Percentiles rank a stretch among this genome's conserved stretches.
These are phyloP conservation scores for Neosilurus hyrtlii DNA, from an alignment of 2,797 vertebrate species.

Conservation along the genomic window DNA sequence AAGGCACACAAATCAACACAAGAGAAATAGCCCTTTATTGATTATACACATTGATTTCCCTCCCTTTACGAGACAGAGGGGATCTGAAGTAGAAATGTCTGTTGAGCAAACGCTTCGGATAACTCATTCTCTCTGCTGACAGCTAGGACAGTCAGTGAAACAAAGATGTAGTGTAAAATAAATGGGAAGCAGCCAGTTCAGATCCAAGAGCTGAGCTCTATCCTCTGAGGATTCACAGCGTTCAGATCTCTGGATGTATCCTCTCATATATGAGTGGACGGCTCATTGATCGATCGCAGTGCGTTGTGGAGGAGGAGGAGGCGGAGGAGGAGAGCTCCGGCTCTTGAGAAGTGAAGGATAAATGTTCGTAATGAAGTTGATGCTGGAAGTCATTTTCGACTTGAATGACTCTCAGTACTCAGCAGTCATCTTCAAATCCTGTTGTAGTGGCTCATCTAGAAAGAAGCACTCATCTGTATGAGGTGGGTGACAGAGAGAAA, in stretches of 20 bases:
- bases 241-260: slow-evolving; percentile 35
- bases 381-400: slow-evolving; percentile 28
- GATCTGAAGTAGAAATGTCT: slow-evolving; percentile 68
- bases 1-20: slow-evolving; percentile 25
- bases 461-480: slow-evolving; percentile 8
- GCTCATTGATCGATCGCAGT: slow-evolving; percentile 35
- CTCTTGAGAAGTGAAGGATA: slow-evolving; percentile 31
- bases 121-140: slow-evolving; percentile 44
- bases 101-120: slow-evolving; percentile 69
- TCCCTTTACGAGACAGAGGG: slow-evolving; percentile 64
- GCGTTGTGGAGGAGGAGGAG: slow-evolving; percentile 2
- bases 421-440: slow-evolving; percentile 19
- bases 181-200: slow-evolving; percentile 32
- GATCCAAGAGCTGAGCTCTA: slow-evolving; percentile 17
- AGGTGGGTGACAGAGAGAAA: slow-evolving; percentile 2
- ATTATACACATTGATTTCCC: slow-evolving; percentile 74
- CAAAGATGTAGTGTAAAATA: slow-evolving; percentile 33
- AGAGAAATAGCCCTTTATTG: slow-evolving; percentile 67
- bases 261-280: slow-evolving; percentile 38
- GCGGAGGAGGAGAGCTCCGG: slow-evolving; percentile 7
- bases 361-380: slow-evolving; percentile 40
- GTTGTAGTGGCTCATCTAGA: slow-evolving; percentile 22
- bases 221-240: slow-evolving; percentile 24
- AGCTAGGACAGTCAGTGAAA: slow-evolving; percentile 45
- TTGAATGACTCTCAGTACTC: slow-evolving; percentile 16